A percentile compares a stretch with the other conserved stretches of the same genome.
These are phyloP conservation scores for Asteroscopus sphinx DNA, from an alignment of 2,888 invertebrate genomes.

Conservation along the genomic window DNA sequence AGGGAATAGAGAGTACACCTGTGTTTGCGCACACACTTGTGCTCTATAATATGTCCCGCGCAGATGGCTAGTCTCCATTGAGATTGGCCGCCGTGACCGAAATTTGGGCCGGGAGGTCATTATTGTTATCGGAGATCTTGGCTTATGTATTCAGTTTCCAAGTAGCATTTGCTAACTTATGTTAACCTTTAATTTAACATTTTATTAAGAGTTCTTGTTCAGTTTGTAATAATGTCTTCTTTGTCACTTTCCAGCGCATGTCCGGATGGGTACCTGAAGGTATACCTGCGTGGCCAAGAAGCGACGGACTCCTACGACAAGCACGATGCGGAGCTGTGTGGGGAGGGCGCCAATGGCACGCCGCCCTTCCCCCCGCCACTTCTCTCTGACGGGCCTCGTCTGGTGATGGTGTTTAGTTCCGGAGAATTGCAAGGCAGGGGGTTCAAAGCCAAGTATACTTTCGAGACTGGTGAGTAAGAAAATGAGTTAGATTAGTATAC, in stretches of 20 bases:
- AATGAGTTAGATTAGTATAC: too few relatives aligned
- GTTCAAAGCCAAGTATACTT: conserved; percentile 96
- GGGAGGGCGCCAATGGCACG: conserved; percentile 86
- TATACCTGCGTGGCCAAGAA: conserved; percentile 97
- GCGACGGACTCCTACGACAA: conserved; percentile 97
- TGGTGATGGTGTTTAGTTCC: conserved; percentile 98
- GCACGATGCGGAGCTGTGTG: conserved; percentile 98
- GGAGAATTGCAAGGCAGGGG: conserved; percentile 97
- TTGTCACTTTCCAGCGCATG: conserved; percentile 82
- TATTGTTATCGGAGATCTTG: too few relatives aligned
- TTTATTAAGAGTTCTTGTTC: too few relatives aligned
- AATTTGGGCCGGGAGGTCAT: too few relatives aligned
- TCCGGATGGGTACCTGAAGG: conserved; percentile 96
- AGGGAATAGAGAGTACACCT: too few relatives aligned
- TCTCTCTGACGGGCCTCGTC: conserved; percentile 96
- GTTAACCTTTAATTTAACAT: too few relatives aligned
- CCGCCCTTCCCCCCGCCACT: conserved; percentile 93
- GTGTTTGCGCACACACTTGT: too few relatives aligned
- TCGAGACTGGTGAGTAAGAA: conserved; percentile 92
- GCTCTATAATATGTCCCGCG: too few relatives aligned
- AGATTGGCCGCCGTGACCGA: too few relatives aligned
- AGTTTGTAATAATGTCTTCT: background rate
- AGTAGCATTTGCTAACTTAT: too few relatives aligned
- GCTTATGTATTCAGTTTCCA: too few relatives aligned
- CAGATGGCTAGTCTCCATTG: too few relatives aligned